These are phyloP conservation scores for Mus minutoides DNA, from an alignment of 2,797 vertebrate species.

Conservation along the genomic window DNA sequence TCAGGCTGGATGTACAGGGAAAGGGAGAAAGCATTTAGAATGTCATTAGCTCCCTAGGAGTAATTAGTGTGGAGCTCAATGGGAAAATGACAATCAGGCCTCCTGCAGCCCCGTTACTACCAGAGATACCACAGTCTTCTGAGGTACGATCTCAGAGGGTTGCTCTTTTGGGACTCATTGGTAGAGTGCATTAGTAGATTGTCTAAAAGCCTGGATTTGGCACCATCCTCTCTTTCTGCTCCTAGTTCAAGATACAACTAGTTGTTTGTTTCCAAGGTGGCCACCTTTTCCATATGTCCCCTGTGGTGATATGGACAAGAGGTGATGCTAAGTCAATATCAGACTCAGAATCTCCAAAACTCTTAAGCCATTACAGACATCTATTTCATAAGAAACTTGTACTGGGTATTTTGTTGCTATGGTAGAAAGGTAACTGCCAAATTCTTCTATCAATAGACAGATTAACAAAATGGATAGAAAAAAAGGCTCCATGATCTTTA, in stretches of 20 bases:
- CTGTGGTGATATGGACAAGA: background rate
- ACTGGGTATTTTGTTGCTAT: background rate
- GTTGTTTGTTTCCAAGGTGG: background rate
- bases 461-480: background rate
- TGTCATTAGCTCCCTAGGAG: background rate
- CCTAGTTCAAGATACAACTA: background rate
- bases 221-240: background rate
- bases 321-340: background rate
- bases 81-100: background rate
- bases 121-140: background rate
- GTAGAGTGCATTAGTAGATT: background rate
- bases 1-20: background rate
- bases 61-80: background rate
- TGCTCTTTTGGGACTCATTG: background rate
- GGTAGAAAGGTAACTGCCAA: background rate
- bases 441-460: background rate
- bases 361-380: background rate
- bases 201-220: background rate
- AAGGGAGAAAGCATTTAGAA: background rate
- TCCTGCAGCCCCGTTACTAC: background rate
- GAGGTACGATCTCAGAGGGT: background rate
- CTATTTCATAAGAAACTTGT: background rate
- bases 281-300: background rate
- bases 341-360: background rate
- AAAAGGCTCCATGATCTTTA: background rate